Evolutionary conservation across 2,797 vertebrate genomes (phyloP), one percentile per base, ranked within the genome.

Genomic region (Gadopsis marmoratus): DNA sequence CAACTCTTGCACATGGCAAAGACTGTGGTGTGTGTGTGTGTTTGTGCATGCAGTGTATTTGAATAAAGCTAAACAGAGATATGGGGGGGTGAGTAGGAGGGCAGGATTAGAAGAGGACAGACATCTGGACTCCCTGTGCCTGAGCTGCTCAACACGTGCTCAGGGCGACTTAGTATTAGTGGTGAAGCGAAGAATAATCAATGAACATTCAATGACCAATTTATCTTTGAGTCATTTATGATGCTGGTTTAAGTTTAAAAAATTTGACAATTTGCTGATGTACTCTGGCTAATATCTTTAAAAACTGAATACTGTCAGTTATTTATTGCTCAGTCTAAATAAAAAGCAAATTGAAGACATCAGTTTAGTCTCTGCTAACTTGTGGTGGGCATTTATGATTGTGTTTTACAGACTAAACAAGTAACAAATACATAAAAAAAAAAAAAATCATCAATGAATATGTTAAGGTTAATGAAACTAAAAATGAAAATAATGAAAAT

Each of bases 81-180:
- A 59, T 47, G 74, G 68, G 63, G 16, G 59, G 82, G 82, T 60
- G 67, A 79, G 76, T 23, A 35, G 26, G 71, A 59, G 14, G 65
- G 59, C 37, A 76, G 88, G 91, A 92, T 92, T 92, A 91, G 76
- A 83, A 76, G 64, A 84, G 63, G 51, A 58, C 7, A 21, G 74
- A 89, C 90, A 93, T 90, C 91, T 91, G 90, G 90, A 89, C 83
- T 86, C 65, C 9, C 68, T 56, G 51, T 63, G 66, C 66, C 63
- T 79, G 85, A 87, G 79, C 69, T 77, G 64, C 84, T n/a, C 48
- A 80, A 81, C 86, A 89, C 80, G 59, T 86, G 86, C 68, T 55
- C 19, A 55, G 69, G 51, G 59, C 14, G 19, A 55, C 61, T 35
- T 45, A 48, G 47, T 45, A 37, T 58, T 58, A 35, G n/a, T 19